Conservation (phyloP, 2,797 vertebrate species). For the Catostomus latipinnis region DNA sequence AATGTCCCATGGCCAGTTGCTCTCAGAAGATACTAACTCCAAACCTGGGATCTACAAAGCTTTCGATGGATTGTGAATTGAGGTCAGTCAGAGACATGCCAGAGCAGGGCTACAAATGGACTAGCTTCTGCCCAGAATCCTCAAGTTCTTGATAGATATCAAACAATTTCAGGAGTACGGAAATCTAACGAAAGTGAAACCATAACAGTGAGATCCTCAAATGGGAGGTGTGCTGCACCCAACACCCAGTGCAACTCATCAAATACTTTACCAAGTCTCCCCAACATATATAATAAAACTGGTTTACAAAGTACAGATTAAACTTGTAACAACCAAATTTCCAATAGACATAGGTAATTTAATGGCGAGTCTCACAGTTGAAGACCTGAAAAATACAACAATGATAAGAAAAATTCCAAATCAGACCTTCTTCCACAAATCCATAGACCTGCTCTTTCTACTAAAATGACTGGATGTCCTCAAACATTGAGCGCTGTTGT, state of each 20-base stretch:
- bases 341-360: no score
- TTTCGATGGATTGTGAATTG: neutral
- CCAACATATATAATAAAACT: neutral
- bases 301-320: neutral
- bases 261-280: neutral
- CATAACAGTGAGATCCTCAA: neutral
- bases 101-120: neutral
- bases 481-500: neutral
- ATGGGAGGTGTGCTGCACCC: neutral
- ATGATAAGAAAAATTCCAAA: neutral
- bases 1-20: neutral
- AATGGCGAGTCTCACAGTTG: neutral
- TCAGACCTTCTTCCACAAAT: neutral
- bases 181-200: neutral
- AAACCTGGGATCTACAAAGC: no score
- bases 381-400: neutral
- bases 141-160: neutral
- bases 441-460: neutral
- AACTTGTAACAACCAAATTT: neutral
- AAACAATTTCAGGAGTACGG: neutral
- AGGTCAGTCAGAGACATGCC: conserved; percentile 16
- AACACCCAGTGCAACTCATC: neutral
- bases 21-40: no score
- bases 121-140: neutral
- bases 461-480: conserved; percentile 7